These are phyloP conservation scores for Procavia capensis DNA, from an alignment of 2,113 vertebrate species.

Conservation along the genomic window DNA sequence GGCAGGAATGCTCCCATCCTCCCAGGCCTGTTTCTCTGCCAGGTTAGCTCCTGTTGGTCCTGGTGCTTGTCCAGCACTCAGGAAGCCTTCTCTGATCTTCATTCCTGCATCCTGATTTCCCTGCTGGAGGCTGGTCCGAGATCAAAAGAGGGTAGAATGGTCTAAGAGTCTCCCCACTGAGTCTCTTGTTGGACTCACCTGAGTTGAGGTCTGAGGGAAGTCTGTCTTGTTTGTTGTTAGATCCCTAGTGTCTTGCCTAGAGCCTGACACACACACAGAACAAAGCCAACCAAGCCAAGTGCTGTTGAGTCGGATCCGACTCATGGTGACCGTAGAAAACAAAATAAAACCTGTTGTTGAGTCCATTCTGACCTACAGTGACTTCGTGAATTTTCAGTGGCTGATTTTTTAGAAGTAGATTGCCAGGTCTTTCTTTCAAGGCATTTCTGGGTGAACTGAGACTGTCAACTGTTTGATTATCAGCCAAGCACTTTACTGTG, in stretches of 20 bases:
- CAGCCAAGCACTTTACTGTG: background rate
- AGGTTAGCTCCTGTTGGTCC: background rate
- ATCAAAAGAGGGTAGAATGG: background rate
- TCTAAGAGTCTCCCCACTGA: background rate
- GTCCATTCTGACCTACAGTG: no score
- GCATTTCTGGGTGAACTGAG: background rate
- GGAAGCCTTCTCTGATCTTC: background rate
- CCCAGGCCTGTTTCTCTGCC: background rate
- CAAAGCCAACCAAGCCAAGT: background rate
- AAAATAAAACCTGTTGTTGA: no score
- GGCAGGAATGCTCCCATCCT: background rate
- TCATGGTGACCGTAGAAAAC: no score
- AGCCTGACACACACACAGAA: background rate
- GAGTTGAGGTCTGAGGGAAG: background rate
- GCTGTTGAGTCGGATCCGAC: background rate
- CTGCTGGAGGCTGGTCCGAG: background rate
- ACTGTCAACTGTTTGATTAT: background rate
- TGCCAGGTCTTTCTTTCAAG: background rate
- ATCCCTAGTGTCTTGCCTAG: background rate
- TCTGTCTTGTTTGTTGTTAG: fast-evolving
- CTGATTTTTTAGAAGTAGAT: background rate
- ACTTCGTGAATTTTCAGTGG: no score
- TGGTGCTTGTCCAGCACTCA: background rate
- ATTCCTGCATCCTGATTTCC: background rate
- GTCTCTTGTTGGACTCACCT: no score